These are phyloP conservation scores for Cebus imitator DNA, from an alignment of 2,113 vertebrate genomes.

Conservation along the genomic window DNA sequence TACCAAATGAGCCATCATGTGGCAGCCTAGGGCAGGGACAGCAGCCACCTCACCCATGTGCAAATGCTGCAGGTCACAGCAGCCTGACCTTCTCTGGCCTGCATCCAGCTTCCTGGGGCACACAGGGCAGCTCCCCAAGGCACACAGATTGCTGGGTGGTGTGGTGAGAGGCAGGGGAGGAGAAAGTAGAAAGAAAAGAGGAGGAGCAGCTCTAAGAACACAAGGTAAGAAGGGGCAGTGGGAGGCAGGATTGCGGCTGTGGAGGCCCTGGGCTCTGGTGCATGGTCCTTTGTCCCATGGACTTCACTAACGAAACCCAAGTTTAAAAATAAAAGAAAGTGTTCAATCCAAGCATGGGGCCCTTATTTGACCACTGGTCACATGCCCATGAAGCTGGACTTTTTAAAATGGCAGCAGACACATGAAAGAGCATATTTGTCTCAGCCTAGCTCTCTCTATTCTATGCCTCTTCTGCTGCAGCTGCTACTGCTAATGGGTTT, in stretches of 20 bases:
- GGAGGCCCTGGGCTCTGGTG: fast-evolving
- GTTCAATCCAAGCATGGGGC: background rate
- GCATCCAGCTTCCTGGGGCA: background rate
- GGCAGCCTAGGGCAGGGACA: background rate
- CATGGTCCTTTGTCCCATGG: fast-evolving
- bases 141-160: background rate
- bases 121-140: no score
- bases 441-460: background rate
- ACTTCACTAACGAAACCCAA: background rate
- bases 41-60: background rate
- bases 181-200: no score
- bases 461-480: background rate
- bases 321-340: background rate
- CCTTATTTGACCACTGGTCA: background rate
- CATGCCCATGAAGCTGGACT: background rate
- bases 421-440: background rate
- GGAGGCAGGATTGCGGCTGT: no score
- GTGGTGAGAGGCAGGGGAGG: background rate
- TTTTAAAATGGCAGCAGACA: background rate
- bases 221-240: background rate
- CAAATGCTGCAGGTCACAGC: background rate
- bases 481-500: background rate
- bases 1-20: background rate
- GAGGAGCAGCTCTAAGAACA: background rate
- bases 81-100: no score